These are phyloP conservation scores for Vicugna pacos DNA, from an alignment of 2,113 vertebrate species.

Conservation along the genomic window DNA sequence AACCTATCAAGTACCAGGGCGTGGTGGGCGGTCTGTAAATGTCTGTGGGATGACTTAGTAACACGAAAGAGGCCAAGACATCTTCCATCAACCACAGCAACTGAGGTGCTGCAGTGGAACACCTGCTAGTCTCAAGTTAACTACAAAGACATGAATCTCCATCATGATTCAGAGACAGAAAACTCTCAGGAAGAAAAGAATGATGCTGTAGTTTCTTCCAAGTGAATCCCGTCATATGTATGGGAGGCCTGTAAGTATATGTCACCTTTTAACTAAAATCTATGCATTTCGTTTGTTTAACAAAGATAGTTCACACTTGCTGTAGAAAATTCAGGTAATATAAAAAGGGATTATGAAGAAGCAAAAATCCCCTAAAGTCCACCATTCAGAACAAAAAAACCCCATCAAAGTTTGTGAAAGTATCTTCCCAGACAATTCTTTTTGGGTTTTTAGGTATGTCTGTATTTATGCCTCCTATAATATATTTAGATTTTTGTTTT, in stretches of 20 bases:
- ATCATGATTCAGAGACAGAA: neutral
- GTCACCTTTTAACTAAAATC: neutral
- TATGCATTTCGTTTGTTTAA: neutral
- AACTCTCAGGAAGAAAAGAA: neutral
- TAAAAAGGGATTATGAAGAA: neutral
- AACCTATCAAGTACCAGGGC: neutral
- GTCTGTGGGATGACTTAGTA: neutral
- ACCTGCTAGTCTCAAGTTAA: neutral
- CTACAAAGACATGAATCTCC: neutral
- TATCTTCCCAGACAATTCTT: neutral
- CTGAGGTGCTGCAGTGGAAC: neutral
- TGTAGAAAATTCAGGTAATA: neutral
- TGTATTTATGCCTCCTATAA: neutral
- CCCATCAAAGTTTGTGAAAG: neutral
- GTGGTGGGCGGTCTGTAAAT: neutral
- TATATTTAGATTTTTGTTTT: neutral
- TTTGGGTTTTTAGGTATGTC: neutral
- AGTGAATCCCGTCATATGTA: neutral
- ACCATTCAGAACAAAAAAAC: neutral
- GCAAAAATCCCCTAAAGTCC: neutral
- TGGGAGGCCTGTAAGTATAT: neutral
- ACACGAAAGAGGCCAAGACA: neutral
- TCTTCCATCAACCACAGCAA: neutral
- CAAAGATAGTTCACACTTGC: neutral
- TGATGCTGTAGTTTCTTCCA: neutral